These are phyloP conservation scores for Chymomyza fuscimana DNA, from an alignment of 2,888 invertebrate genomes.

Conservation along the genomic window DNA sequence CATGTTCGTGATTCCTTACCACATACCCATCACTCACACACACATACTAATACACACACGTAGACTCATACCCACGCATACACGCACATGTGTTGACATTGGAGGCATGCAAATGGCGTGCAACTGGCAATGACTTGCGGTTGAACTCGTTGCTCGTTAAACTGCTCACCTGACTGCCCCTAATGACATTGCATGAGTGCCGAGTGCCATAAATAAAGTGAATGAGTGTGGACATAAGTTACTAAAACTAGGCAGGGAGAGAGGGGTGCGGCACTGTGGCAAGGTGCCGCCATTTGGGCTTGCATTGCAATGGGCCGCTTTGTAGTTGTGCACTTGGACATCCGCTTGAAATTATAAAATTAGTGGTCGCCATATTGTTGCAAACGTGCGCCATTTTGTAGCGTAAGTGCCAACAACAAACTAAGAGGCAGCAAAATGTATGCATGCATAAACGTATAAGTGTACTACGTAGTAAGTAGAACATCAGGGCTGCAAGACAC, in stretches of 20 bases:
- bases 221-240: neutral
- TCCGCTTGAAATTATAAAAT: constrained; percentile 63
- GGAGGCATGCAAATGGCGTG: neutral
- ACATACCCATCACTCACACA: neutral
- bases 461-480: no score
- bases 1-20: neutral
- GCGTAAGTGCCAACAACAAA: constrained; percentile 53
- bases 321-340: constrained; percentile 44
- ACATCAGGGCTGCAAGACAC: no score
- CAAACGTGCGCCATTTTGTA: constrained; percentile 54
- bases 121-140: constrained; percentile 8
- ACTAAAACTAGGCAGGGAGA: constrained; percentile 15
- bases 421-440: constrained; percentile 11
- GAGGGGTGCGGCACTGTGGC: constrained; percentile 24
- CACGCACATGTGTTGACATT: neutral
- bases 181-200: constrained; percentile 7
- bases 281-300: constrained; percentile 27
- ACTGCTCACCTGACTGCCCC: constrained; percentile 8
- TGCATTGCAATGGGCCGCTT: neutral
- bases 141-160: constrained; percentile 6
- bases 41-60: neutral
- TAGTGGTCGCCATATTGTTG: constrained; percentile 51
- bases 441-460: constrained; percentile 11
- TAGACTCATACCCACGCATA: neutral
- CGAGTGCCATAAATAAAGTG: constrained; percentile 3